Base-by-base conservation (phyloP, 2,888 invertebrate species). In the Volucella bombylans region DNA sequence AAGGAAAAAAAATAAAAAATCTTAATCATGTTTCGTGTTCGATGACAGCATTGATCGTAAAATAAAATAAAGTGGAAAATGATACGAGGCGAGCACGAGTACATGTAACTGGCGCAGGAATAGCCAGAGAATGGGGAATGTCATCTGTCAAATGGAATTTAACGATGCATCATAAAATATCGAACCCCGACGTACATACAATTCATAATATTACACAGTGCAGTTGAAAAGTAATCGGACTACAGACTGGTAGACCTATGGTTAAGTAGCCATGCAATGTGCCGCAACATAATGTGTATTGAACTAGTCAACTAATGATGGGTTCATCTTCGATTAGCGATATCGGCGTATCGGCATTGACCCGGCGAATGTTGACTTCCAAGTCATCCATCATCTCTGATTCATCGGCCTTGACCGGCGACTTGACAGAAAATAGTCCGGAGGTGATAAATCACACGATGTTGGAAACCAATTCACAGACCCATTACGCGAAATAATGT, bases 101-200 rank as follows among this genome's bases (percentile, higher is more conserved):
- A 47, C 8, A 31, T 23, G 23, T 10, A 4, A 15, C 11, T 14
- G 9, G 69, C 8, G 12, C 45, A 39, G 47, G 8, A 10, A 72
- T 57, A 41, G 50, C 18, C 50, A n/a, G 23, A 54, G 23, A 59
- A 67, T 49, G 69, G 31, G 59, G 11, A 59, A 68, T 72, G 67
- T 57, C 72, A 73, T 73, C 78, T 82, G 73, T 82, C 72, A 62
- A 68, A 78, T 72, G 57, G 72, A 64, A 64, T 79, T 72, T 78
- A 76, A 67, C 52, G 61, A 52, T 59, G 52, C 52, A 43, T 67
- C 65, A 50, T 76, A 45, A 59, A 76, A 59, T 43, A n/a, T 2
- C 43, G 43, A 61, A 50, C 43, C 49, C 23, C 4, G 23, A 3
- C 23, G 4, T 23, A 23, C 55, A 57, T 55, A 41, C 38, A 52